Evolutionary conservation across 2,113 vertebrate species (phyloP).

Genomic region (Apteryx mantelli): DNA sequence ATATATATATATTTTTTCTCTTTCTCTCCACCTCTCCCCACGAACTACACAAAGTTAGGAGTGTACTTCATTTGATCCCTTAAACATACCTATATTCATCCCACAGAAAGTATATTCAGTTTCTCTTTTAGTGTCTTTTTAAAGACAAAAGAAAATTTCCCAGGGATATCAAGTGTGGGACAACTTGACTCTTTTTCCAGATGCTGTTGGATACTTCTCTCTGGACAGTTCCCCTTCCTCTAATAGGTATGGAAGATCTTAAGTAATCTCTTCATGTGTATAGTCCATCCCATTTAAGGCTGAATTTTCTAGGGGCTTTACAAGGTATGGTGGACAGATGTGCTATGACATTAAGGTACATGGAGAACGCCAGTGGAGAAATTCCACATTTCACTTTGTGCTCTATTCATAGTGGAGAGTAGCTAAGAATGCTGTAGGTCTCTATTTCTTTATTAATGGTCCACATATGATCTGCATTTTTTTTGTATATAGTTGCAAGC

Average conservation of each 20-base stretch:
- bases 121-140: not conserved
- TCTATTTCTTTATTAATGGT: not conserved
- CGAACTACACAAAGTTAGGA: not conserved
- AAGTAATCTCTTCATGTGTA: not conserved
- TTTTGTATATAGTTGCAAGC: not conserved
- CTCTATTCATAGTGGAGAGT: not conserved
- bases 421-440: not conserved
- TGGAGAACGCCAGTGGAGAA: not conserved
- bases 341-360: not conserved
- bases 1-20: not conserved
- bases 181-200: not conserved
- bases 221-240: not conserved
- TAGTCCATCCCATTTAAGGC: accelerated
- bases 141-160: not conserved
- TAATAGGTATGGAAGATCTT: not conserved
- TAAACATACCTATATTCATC: not conserved
- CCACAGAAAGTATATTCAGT: not conserved
- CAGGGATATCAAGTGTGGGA: not conserved
- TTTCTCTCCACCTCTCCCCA: not conserved
- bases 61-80: accelerated
- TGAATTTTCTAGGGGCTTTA: not conserved
- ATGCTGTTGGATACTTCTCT: not conserved
- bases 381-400: not conserved
- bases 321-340: not conserved
- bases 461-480: not conserved